These are phyloP conservation scores for Coccyzus lansbergi DNA, from an alignment of 2,797 vertebrate genomes.

Conservation along the genomic window DNA sequence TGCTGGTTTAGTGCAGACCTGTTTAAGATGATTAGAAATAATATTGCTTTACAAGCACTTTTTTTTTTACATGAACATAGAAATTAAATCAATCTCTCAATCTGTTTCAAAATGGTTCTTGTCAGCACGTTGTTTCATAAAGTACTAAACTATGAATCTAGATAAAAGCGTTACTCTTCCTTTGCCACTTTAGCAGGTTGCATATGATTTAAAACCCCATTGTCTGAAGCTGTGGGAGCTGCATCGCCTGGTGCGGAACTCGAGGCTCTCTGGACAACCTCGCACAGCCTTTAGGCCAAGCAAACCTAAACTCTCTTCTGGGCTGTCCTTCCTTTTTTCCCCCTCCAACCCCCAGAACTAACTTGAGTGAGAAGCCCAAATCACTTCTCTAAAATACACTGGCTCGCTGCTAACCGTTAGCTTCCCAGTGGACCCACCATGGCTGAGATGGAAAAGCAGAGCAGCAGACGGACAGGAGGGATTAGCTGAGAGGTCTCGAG, in stretches of 20 bases:
- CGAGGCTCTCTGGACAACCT: not conserved
- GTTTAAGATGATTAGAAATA: not conserved
- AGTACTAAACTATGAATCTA: not conserved
- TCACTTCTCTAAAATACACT: not conserved
- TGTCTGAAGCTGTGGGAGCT: not conserved
- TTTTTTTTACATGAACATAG: not conserved
- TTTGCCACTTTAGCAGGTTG: not conserved
- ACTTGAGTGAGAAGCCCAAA: not conserved
- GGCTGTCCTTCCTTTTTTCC: not conserved
- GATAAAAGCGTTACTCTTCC: not conserved
- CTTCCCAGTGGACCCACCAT: constrained; percentile 91
- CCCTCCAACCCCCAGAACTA: not conserved
- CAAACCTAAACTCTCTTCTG: not conserved
- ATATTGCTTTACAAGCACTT: not conserved
- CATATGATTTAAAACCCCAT: not conserved
- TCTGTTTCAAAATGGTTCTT: not conserved
- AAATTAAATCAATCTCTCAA: not conserved
- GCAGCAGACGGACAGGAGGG: constrained; percentile 73
- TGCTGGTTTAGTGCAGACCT: not conserved
- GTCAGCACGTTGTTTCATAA: not conserved
- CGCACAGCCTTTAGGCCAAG: not conserved
- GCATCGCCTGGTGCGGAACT: not conserved
- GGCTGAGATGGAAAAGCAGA: constrained; percentile 80
- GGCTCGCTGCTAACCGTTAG: not conserved
- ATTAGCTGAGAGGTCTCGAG: constrained; percentile 79